These are phyloP conservation scores for Dasyprocta punctata DNA, from an alignment of 2,113 vertebrate genomes.

Conservation along the genomic window DNA sequence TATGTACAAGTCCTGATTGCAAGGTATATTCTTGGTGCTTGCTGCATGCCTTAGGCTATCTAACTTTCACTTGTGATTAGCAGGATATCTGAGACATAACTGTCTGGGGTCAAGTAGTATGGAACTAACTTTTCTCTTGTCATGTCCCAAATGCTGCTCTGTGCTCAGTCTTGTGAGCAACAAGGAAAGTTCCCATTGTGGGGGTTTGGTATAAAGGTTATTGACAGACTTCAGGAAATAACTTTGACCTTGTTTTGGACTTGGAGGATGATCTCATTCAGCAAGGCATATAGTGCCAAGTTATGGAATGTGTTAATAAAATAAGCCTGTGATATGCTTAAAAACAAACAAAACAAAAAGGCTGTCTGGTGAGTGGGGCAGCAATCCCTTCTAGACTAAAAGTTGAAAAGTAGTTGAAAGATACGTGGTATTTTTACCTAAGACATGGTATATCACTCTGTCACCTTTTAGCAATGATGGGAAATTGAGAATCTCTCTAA, in stretches of 20 bases:
- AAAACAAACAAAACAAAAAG: conserved; percentile 35
- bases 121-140: background rate
- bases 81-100: background rate
- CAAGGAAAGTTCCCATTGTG: background rate
- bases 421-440: conserved; percentile 9
- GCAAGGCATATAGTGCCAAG: conserved; percentile 49
- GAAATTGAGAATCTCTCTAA: background rate
- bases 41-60: background rate
- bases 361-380: background rate
- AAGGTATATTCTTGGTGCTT: background rate
- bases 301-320: conserved; percentile 34
- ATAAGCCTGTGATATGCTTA: background rate
- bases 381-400: background rate
- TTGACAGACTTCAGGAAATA: conserved; percentile 44
- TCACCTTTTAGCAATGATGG: background rate
- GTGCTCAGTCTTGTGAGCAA: background rate
- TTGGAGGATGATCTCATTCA: conserved; percentile 34
- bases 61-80: background rate
- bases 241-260: conserved; percentile 40
- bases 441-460: background rate
- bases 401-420: background rate
- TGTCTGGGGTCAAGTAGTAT: background rate
- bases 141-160: background rate
- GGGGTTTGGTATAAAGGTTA: background rate
- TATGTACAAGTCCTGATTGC: conserved; percentile 15